phyloP scores from a whole-genome alignment of 2,888 invertebrate genomes.

The Caenorhabditis sp. region DNA sequence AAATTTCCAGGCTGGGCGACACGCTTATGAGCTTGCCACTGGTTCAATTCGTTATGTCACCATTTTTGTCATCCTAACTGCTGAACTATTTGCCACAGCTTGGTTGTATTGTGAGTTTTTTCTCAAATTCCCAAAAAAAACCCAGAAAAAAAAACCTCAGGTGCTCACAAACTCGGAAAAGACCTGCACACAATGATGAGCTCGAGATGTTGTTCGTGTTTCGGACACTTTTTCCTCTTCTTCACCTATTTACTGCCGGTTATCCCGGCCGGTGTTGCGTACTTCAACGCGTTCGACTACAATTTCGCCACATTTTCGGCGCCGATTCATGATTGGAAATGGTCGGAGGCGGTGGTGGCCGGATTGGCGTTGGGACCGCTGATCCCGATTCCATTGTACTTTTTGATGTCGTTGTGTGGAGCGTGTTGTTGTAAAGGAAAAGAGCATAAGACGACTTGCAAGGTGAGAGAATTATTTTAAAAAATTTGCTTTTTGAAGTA shows the following conservation, averaged over 20 bases:
- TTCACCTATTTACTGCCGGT: slow-evolving; percentile 66
- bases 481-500: not conserved
- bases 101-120: slow-evolving; percentile 70
- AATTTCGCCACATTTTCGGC: slow-evolving; percentile 60
- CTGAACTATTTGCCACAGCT: slow-evolving; percentile 66
- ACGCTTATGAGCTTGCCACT: slow-evolving; percentile 64
- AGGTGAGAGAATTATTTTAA: slow-evolving; percentile 13
- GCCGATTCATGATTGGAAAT: slow-evolving; percentile 60
- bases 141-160: slow-evolving; percentile 33
- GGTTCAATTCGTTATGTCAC: slow-evolving; percentile 67
- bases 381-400: slow-evolving; percentile 68
- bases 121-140: not conserved
- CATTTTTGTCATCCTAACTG: slow-evolving; percentile 64
- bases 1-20: slow-evolving; percentile 56
- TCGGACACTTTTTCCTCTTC: slow-evolving; percentile 64
- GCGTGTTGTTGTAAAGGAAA: slow-evolving; percentile 58
- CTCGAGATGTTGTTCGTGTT: slow-evolving; percentile 63
- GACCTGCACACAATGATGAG: slow-evolving; percentile 66
- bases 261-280: slow-evolving; percentile 65
- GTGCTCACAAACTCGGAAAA: slow-evolving; percentile 67
- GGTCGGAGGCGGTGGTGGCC: slow-evolving; percentile 63
- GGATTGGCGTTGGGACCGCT: slow-evolving; percentile 67
- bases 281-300: slow-evolving; percentile 64
- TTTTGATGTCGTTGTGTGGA: slow-evolving; percentile 55
- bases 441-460: slow-evolving; percentile 25